phyloP scores from a whole-genome alignment of 2,113 vertebrate genomes.

The Anguilla japonica region DNA sequence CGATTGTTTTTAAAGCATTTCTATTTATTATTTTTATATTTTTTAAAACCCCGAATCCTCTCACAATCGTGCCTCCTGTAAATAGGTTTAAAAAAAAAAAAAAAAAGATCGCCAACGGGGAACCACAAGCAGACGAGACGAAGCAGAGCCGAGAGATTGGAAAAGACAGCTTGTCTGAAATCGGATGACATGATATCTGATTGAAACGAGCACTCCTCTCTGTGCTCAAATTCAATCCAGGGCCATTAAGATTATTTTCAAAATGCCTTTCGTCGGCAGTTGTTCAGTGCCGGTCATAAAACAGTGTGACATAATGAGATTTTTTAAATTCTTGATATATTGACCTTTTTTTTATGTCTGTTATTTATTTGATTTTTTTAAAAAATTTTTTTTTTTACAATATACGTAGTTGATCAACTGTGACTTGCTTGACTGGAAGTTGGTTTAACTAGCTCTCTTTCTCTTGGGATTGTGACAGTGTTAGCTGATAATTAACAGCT shows the following conservation, averaged over 20 bases:
- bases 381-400: background rate
- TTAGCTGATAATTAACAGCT: slow-evolving; percentile 8
- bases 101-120: slow-evolving; percentile 37
- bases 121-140: slow-evolving; percentile 45
- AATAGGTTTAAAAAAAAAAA: slow-evolving; percentile 44
- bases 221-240: slow-evolving; percentile 33
- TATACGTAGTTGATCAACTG: background rate
- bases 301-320: background rate
- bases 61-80: slow-evolving; percentile 32
- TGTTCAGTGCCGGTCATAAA: background rate
- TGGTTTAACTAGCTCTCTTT: background rate
- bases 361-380: too few relatives aligned
- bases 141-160: slow-evolving; percentile 45
- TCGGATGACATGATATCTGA: slow-evolving; percentile 45
- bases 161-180: slow-evolving; percentile 50
- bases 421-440: background rate
- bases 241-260: slow-evolving; percentile 32
- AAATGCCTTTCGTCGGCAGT: background rate
- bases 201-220: slow-evolving; percentile 46
- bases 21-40: too few relatives aligned
- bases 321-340: background rate
- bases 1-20: background rate
- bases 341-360: background rate
- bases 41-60: background rate
- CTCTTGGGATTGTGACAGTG: background rate